These are phyloP conservation scores for Rhagonycha lutea DNA, from an alignment of 2,888 invertebrate genomes.

Conservation along the genomic window DNA sequence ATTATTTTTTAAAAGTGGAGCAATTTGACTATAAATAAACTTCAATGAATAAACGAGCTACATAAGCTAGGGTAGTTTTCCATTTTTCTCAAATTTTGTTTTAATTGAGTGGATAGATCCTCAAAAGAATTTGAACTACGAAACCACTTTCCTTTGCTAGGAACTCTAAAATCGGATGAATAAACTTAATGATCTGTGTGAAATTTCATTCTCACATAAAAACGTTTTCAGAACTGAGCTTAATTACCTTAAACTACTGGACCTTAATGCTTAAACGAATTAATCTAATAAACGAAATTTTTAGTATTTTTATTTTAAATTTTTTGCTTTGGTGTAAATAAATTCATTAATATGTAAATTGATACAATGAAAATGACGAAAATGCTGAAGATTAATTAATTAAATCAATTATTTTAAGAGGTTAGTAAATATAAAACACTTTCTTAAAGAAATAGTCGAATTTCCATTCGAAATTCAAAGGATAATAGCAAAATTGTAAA, in stretches of 20 bases:
- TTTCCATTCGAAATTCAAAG: not conserved
- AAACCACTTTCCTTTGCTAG: not conserved
- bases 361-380: not conserved
- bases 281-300: not conserved
- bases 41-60: too few species aligned
- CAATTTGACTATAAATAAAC: too few species aligned
- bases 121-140: not conserved
- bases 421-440: not conserved
- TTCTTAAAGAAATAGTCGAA: not conserved
- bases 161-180: not conserved
- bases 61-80: not conserved
- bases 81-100: not conserved
- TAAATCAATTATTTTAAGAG: not conserved
- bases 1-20: too few species aligned
- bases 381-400: not conserved
- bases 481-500: not conserved
- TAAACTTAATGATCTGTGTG: not conserved
- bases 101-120: not conserved
- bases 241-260: not conserved
- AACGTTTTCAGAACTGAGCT: not conserved
- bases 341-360: not conserved
- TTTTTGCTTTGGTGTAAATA: not conserved
- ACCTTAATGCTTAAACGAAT: not conserved
- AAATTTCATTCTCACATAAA: not conserved
- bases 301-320: not conserved